Conservation (phyloP, 2,113 vertebrate genomes). For the Eclectus roratus region DNA sequence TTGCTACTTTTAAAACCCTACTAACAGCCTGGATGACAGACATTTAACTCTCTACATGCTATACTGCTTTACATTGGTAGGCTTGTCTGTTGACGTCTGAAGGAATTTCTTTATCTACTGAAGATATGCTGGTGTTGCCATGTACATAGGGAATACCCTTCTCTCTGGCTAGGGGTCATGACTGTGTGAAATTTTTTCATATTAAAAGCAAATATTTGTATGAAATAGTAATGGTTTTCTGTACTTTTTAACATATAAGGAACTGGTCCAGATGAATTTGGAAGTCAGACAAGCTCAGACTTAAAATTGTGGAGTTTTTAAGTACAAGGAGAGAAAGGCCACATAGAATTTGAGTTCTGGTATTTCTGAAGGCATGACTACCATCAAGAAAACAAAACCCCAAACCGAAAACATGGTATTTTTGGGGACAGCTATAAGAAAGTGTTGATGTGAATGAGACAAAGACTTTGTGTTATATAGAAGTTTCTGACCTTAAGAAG, state of each 20-base stretch:
- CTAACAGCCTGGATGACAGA: not conserved
- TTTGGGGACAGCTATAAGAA: not conserved
- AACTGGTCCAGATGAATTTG: not conserved
- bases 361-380: not conserved
- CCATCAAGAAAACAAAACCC: not conserved
- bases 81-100: not conserved
- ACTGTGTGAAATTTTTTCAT: not conserved
- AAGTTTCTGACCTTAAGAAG: not conserved
- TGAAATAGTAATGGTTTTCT: not conserved
- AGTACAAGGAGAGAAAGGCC: not conserved
- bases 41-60: not conserved
- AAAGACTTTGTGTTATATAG: not conserved
- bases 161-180: not conserved
- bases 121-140: not conserved
- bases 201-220: not conserved
- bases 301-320: not conserved
- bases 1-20: not conserved
- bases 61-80: not conserved
- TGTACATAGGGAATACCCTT: not conserved
- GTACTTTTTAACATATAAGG: not conserved
- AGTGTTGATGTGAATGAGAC: not conserved
- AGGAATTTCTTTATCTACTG: not conserved
- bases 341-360: not conserved
- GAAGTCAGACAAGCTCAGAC: not conserved
- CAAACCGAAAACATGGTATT: rapidly evolving